Evolutionary conservation across 2,888 invertebrate species (phyloP).

Genomic region (Steinernema carpocapsae): DNA sequence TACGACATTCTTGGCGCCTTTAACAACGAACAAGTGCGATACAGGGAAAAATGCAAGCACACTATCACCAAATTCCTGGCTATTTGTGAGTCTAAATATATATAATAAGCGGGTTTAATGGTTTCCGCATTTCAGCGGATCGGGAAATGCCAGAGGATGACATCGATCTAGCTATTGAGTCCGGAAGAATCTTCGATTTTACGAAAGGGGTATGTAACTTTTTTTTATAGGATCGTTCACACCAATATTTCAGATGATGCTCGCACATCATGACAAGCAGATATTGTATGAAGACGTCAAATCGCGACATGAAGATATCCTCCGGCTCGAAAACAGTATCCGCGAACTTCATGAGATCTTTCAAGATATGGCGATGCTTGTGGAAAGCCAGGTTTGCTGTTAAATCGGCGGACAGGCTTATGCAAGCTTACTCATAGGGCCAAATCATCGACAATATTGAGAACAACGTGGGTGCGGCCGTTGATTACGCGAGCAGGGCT

Average conservation of each 20-base stretch:
- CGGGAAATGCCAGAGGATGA: constrained; percentile 37
- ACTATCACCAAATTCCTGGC: constrained; percentile 43
- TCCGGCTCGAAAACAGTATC: constrained; percentile 50
- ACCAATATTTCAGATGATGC: constrained; percentile 44
- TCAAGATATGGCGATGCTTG: constrained; percentile 54
- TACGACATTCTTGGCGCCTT: constrained; percentile 41
- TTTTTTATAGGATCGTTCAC: background rate
- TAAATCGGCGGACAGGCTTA: too few species aligned
- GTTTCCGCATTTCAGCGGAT: constrained; percentile 18
- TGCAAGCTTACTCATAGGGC: constrained; percentile 42
- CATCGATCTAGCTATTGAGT: constrained; percentile 35
- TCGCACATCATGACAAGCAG: constrained; percentile 54
- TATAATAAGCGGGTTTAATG: too few species aligned
- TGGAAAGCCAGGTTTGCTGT: constrained; percentile 49
- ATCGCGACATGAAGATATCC: constrained; percentile 52
- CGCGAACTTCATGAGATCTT: constrained; percentile 57
- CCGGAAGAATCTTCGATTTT: constrained; percentile 29
- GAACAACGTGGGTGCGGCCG: constrained; percentile 45
- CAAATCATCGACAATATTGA: constrained; percentile 50
- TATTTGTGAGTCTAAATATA: constrained; percentile 43
- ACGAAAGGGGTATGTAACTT: constrained; percentile 42
- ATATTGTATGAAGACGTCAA: constrained; percentile 55
- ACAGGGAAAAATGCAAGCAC: constrained; percentile 45
- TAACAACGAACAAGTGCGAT: constrained; percentile 45
- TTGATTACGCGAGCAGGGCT: constrained; percentile 48